Percentiles rank a stretch among this genome's conserved stretches.
Conservation (phyloP, 2,797 vertebrate species). For the Falco concolor region DNA sequence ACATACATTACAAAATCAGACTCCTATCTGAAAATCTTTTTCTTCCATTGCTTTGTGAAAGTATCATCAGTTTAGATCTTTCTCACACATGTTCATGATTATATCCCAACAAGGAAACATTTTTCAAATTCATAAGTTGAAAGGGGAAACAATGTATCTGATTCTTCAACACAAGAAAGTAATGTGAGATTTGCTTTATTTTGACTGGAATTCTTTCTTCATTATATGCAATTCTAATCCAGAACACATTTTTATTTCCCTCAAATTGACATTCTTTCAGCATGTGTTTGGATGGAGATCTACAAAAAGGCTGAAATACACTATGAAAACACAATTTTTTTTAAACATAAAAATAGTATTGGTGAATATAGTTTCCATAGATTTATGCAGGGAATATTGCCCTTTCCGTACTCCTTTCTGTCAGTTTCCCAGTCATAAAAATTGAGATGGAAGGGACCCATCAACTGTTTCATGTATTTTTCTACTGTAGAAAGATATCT, state of each 20-base stretch:
- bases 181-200: conserved; percentile 36
- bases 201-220: conserved; percentile 51
- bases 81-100: conserved; percentile 18
- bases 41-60: conserved; percentile 2
- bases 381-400: background rate
- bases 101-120: conserved; percentile 11
- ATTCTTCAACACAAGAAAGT: background rate
- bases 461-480: background rate
- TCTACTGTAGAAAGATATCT: background rate
- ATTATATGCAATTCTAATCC: conserved; percentile 25
- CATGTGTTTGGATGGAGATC: background rate
- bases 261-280: background rate
- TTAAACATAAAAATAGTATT: background rate
- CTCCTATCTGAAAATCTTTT: conserved; percentile 38
- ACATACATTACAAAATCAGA: background rate
- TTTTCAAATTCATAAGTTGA: conserved; percentile 22
- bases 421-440: background rate
- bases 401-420: background rate
- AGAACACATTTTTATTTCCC: conserved; percentile 17
- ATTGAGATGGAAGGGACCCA: background rate
- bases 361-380: background rate
- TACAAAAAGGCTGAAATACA: background rate
- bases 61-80: conserved; percentile 8
- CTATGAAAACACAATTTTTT: background rate
- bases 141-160: background rate